Evolutionary conservation across 1,140 invertebrate genomes (phyloP).

Genomic region (Uloborus diversus): DNA sequence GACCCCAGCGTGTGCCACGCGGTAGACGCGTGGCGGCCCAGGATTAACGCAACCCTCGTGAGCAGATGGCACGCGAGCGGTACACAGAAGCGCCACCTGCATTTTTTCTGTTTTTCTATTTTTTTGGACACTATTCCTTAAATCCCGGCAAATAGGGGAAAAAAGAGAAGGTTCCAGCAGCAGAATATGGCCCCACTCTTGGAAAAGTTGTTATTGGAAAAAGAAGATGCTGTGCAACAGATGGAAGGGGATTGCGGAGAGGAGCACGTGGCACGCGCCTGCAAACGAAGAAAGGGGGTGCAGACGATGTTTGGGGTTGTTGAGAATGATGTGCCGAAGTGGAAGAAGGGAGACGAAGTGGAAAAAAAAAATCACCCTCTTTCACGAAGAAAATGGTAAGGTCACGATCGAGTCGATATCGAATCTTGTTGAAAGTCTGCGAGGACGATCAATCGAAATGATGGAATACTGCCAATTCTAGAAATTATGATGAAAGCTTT

Average conservation of each 20-base stretch:
- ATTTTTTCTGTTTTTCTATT: conserved; percentile 20
- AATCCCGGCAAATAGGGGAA: conserved; percentile 24
- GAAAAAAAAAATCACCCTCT: neutral
- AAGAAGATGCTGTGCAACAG: conserved; percentile 2
- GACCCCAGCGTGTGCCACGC: conserved; percentile 14
- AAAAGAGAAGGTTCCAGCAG: neutral
- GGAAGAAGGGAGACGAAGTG: neutral
- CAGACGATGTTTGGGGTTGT: no score
- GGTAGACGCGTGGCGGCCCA: no score
- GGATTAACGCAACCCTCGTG: conserved; percentile 18
- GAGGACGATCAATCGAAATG: no score
- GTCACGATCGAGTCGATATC: conserved; percentile 11
- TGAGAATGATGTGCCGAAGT: neutral
- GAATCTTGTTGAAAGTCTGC: no score
- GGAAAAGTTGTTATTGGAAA: conserved; percentile 13
- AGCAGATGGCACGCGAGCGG: conserved; percentile 34
- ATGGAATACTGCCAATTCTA: no score
- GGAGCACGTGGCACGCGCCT: conserved; percentile 23
- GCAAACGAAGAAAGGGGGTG: no score
- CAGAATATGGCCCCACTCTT: neutral
- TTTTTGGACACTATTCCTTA: conserved; percentile 23
- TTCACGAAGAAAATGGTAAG: neutral
- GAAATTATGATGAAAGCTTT: no score
- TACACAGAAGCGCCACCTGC: conserved; percentile 25
- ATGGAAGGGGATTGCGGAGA: conserved; percentile 29